A percentile compares a stretch with the other conserved stretches of the same genome.
phyloP scores from a whole-genome alignment of 2,113 vertebrate genomes.

The Ancistrus triradiatus region DNA sequence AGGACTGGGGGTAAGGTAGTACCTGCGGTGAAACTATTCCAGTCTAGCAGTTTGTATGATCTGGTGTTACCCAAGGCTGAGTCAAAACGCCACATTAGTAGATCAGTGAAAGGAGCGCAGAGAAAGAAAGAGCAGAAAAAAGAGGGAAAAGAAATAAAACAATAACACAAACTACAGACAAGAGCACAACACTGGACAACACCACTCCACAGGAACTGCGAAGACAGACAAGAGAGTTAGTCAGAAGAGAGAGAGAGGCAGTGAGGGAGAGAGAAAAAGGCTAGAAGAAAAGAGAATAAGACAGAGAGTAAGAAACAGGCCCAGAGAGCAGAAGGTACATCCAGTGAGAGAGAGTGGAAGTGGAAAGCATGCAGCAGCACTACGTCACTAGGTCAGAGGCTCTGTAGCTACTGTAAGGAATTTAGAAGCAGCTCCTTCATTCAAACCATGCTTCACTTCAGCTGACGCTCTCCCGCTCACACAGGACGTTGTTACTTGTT shows the following conservation, averaged over 20 bases:
- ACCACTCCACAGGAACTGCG: constrained; percentile 87
- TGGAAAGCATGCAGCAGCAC: constrained; percentile 67
- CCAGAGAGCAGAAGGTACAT: too few relatives aligned
- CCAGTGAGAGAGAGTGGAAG: constrained; percentile 45
- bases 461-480: constrained; percentile 9
- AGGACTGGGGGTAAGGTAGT: constrained; percentile 80
- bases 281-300: constrained; percentile 21
- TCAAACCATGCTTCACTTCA: constrained; percentile 23
- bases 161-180: constrained; percentile 76
- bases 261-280: constrained; percentile 45
- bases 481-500: too few relatives aligned
- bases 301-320: constrained; percentile 19
- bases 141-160: constrained; percentile 58
- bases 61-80: constrained; percentile 99
- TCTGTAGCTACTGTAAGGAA: constrained; percentile 24
- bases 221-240: constrained; percentile 84
- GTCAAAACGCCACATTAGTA: constrained; percentile 99
- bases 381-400: constrained; percentile 49
- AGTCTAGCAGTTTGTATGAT: constrained; percentile 99
- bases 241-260: constrained; percentile 58
- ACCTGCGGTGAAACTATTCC: constrained; percentile 99
- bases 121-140: constrained; percentile 65
- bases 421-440: constrained; percentile 30
- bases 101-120: constrained; percentile 89
- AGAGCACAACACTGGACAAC: constrained; percentile 80